phyloP scores from a whole-genome alignment of 2,113 vertebrate genomes.

The Heterotis niloticus region DNA sequence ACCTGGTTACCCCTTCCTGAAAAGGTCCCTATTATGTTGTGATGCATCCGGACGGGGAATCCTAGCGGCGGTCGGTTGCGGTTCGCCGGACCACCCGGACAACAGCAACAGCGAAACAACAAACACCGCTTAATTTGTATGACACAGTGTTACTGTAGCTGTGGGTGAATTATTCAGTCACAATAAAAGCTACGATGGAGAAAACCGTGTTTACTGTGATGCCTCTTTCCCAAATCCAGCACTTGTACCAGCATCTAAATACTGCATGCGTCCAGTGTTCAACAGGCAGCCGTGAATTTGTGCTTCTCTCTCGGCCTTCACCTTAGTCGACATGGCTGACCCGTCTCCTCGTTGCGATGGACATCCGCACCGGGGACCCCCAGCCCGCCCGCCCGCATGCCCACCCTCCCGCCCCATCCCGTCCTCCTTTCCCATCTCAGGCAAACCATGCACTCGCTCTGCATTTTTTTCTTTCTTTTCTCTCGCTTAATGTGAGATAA shows the following conservation, averaged over 20 bases:
- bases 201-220: conserved; percentile 54
- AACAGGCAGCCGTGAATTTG: conserved; percentile 44
- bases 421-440: neutral
- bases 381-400: too few species aligned
- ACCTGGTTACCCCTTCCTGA: too few species aligned
- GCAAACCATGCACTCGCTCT: neutral
- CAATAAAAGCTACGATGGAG: conserved; percentile 34
- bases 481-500: conserved; percentile 8
- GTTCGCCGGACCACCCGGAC: too few species aligned
- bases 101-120: too few species aligned
- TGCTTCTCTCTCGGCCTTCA: too few species aligned
- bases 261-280: conserved; percentile 24
- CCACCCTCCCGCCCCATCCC: neutral
- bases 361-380: too few species aligned
- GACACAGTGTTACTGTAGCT: conserved; percentile 36
- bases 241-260: conserved; percentile 56
- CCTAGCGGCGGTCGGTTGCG: too few species aligned
- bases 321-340: too few species aligned
- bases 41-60: too few species aligned
- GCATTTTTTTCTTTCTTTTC: neutral
- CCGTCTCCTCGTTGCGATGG: too few species aligned
- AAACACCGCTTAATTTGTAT: conserved; percentile 21
- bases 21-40: too few species aligned
- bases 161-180: conserved; percentile 39
- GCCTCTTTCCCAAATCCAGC: conserved; percentile 51